Conservation (phyloP, 2,888 invertebrate genomes). For the Eupithecia inturbata region DNA sequence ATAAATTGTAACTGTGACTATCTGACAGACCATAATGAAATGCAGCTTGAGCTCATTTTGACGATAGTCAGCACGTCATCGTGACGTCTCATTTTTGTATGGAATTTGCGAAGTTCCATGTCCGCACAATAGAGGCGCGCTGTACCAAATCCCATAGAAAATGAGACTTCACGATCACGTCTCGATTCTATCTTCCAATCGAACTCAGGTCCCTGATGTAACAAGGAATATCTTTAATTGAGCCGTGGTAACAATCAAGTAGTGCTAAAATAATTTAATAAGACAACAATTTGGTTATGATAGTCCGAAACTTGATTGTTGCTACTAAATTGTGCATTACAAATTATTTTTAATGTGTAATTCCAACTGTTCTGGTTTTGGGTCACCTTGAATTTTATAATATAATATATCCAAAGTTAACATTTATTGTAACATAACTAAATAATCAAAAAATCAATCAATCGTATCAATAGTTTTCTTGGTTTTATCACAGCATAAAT, state of each 20-base stretch:
- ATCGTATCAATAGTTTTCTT: background rate
- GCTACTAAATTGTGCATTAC: background rate
- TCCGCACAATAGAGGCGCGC: no score
- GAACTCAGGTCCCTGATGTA: no score
- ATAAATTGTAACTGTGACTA: no score
- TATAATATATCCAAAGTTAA: no score
- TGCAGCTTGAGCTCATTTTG: no score
- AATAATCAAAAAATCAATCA: background rate
- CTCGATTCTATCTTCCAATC: no score
- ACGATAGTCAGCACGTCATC: no score
- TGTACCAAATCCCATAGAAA: no score
- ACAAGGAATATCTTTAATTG: background rate
- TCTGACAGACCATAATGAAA: no score
- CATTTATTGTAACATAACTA: background rate
- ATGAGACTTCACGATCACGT: no score
- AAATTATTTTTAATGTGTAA: background rate
- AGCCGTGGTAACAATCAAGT: background rate
- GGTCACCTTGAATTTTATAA: constrained; percentile 11
- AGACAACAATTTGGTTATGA: background rate
- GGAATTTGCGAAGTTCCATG: no score
- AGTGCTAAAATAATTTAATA: background rate
- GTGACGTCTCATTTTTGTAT: no score
- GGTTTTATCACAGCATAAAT: constrained; percentile 17
- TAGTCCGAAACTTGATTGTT: constrained; percentile 7
- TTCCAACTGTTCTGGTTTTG: constrained; percentile 24